phyloP scores from a whole-genome alignment of 2,888 invertebrate species.

The Agrochola macilenta region DNA sequence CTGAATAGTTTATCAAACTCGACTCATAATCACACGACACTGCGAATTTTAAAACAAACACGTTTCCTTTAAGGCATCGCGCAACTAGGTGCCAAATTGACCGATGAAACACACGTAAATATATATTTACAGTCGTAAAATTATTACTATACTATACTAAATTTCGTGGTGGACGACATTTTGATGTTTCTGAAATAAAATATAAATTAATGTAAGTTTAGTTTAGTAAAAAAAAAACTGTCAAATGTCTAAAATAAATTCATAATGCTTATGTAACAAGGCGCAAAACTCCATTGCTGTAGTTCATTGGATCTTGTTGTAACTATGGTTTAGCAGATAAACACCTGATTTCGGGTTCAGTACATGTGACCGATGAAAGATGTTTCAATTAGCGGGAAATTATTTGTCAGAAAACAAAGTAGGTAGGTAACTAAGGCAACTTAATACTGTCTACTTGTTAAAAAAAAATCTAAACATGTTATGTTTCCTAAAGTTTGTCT shows the following conservation, averaged over 20 bases:
- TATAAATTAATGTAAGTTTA: not conserved
- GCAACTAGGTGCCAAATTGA: conserved; percentile 56
- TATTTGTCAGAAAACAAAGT: not conserved
- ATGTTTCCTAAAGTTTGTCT: not conserved
- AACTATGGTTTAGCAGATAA: conserved; percentile 44
- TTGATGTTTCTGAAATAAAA: conserved; percentile 7
- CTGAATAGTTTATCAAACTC: conserved; percentile 31
- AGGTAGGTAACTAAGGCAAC: not conserved
- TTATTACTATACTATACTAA: conserved; percentile 8
- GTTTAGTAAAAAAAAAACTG: not conserved
- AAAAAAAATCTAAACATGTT: not conserved
- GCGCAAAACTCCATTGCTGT: not conserved
- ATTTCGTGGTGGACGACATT: conserved; percentile 2
- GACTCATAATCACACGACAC: conserved; percentile 6
- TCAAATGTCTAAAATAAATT: not conserved
- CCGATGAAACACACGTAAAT: conserved; percentile 35
- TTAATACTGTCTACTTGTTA: not conserved
- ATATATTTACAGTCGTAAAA: conserved; percentile 36
- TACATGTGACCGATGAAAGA: conserved; percentile 17
- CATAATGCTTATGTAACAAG: conserved; percentile 22
- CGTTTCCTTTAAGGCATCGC: conserved; percentile 31
- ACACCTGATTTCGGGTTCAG: conserved; percentile 22
- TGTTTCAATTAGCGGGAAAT: not conserved
- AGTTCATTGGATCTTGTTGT: conserved; percentile 51
- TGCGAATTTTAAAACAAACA: conserved; percentile 30